phyloP scores from a whole-genome alignment of 2,113 vertebrate species.

The Triplophysa siluroides region DNA sequence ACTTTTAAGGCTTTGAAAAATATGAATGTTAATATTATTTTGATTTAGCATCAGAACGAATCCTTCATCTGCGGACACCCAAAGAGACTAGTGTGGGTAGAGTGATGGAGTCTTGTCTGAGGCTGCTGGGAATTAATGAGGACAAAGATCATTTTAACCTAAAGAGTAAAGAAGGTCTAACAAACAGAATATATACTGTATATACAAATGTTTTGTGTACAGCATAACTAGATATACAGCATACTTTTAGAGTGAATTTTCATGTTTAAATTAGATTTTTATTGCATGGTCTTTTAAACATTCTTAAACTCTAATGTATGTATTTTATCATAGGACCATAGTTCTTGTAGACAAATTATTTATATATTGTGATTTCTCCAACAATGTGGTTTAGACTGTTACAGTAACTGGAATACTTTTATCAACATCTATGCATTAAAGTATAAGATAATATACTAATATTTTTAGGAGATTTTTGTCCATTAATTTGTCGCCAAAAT shows the following conservation, averaged over 20 bases:
- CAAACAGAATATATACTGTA: neutral
- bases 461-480: neutral
- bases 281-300: too few relatives aligned
- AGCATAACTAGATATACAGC: too few relatives aligned
- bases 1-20: neutral
- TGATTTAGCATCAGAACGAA: conserved; percentile 67
- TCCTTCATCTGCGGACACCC: conserved; percentile 68
- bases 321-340: neutral
- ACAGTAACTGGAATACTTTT: neutral
- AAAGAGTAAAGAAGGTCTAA: conserved; percentile 63
- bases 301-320: too few relatives aligned
- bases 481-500: neutral
- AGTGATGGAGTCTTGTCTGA: conserved; percentile 63
- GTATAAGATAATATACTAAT: neutral
- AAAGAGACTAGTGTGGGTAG: conserved; percentile 65
- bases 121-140: conserved; percentile 68
- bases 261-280: too few relatives aligned
- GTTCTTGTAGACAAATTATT: neutral
- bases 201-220: neutral
- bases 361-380: too few relatives aligned
- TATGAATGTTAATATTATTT: neutral
- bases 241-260: too few relatives aligned
- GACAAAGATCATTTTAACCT: conserved; percentile 64
- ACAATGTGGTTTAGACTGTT: neutral
- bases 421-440: neutral